Base-by-base conservation (phyloP, 2,797 vertebrate genomes). In the Tokudaia muenninki region DNA sequence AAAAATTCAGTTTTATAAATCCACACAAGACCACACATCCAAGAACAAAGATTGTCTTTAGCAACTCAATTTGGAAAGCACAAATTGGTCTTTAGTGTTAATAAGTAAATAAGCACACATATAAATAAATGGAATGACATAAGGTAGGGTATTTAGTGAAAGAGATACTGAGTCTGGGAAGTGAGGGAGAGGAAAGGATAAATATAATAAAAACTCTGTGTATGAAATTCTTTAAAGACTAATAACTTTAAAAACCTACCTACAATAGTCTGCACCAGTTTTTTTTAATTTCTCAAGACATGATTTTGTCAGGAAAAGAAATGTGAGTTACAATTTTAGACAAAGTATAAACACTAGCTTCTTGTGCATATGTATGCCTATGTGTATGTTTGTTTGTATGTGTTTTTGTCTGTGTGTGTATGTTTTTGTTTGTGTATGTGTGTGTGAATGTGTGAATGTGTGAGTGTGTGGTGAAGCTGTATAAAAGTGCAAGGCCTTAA, bases 1-100 rank as follows among this genome's bases (percentile, higher is more conserved):
- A 84, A 94, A 94, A 87, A n/a, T 74, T 12, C 83, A 44, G 29
- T 81, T 78, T 37, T 67, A 87, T 90, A 94, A 74, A 29, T 84
- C 4, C 3, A 77, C n/a, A 16, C 0, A 70, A 24, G 29, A 65
- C 17, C 6, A 67, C 6, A 67, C 31, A 65, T 34, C 41, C 29
- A 50, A 86, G 61, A 3, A 67, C 10, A 50, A 67, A 67, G 41
- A 50, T 67, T 67, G 19, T 47, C 44, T 65, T 86, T 19, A 21
- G 10, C 21, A n/a, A n/a, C 31, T 67, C 11, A 86, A n/a, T 50
- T 50, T 86, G 17, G 19, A 67, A 31, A 86, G 61, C 82, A 86
- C 17, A 67, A 63, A 22, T 14, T 24, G 61, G 41, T 67, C 63
- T 86, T 86, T 11, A 67, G 65, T 7, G 29, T 86, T 50, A 67